Percentiles rank a stretch among this genome's conserved stretches.
phyloP scores from a whole-genome alignment of 2,113 vertebrate genomes.

The Catharus bicknelli region DNA sequence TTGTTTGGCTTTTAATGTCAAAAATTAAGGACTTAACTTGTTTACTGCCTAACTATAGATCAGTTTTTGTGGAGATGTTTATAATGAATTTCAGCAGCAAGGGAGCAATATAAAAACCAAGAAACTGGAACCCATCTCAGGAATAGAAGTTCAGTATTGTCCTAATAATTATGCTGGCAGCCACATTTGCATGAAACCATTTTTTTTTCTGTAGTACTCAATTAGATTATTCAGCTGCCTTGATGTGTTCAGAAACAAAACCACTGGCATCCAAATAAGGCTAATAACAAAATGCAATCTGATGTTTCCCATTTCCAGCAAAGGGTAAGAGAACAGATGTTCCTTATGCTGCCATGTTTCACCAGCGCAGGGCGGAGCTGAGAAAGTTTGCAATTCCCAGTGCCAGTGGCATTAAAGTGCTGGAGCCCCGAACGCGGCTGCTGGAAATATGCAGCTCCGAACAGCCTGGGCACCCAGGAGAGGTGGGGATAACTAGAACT shows the following conservation, averaged over 20 bases:
- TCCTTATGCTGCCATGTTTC: constrained; percentile 63
- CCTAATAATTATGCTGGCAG: constrained; percentile 64
- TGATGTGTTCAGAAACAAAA: constrained; percentile 71
- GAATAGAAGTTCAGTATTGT: constrained; percentile 59
- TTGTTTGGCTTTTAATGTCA: constrained; percentile 48
- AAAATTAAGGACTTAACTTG: constrained; percentile 38
- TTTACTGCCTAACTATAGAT: constrained; percentile 57
- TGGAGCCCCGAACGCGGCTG: constrained; percentile 20
- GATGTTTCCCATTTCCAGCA: constrained; percentile 65
- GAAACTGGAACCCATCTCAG: constrained; percentile 54
- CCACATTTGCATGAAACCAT: constrained; percentile 58
- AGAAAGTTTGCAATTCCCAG: constrained; percentile 55
- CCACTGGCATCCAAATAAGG: constrained; percentile 69
- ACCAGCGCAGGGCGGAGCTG: constrained; percentile 61
- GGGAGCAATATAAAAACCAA: constrained; percentile 67
- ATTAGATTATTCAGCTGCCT: constrained; percentile 67
- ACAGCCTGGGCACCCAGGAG: constrained; percentile 11
- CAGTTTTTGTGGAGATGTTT: constrained; percentile 45
- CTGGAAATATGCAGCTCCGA: constrained; percentile 5
- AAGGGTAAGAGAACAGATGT: constrained; percentile 66
- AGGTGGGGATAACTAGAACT: background rate
- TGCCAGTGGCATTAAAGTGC: constrained; percentile 53
- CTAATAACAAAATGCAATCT: constrained; percentile 66
- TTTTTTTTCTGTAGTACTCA: constrained; percentile 60
- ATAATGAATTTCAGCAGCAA: constrained; percentile 62